These are phyloP conservation scores for Scaptomyza cyrtandrae DNA, from an alignment of 2,888 invertebrate genomes.

Conservation along the genomic window DNA sequence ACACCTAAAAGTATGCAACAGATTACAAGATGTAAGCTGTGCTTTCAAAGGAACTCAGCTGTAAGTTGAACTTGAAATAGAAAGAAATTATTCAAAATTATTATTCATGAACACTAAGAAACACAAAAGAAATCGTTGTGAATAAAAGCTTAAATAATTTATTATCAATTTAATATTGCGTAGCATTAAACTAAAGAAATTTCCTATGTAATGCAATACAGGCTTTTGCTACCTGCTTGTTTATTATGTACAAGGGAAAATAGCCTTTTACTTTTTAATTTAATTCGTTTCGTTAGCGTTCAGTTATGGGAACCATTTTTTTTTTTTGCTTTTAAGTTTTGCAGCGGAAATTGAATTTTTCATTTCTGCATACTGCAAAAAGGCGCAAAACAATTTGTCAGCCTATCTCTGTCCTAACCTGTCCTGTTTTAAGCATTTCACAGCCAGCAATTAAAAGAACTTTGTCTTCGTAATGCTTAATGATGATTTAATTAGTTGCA, in stretches of 20 bases:
- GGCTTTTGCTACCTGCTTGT: conserved; percentile 4
- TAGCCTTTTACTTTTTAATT: conserved; percentile 18
- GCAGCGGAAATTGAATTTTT: conserved; percentile 73
- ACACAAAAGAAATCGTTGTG: too few relatives aligned
- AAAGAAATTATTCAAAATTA: background rate
- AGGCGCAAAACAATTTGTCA: conserved; percentile 19
- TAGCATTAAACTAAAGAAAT: background rate
- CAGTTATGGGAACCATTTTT: conserved; percentile 19
- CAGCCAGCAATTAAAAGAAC: conserved; percentile 66
- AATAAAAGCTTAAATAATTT: too few relatives aligned
- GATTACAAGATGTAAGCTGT: background rate
- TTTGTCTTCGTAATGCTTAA: conserved; percentile 49
- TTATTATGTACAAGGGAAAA: conserved; percentile 31
- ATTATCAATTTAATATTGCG: too few relatives aligned
- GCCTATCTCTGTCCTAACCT: conserved; percentile 7
- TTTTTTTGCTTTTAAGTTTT: conserved; percentile 2
- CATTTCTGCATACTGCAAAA: conserved; percentile 29
- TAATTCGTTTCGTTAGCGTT: conserved; percentile 19
- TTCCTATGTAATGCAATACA: background rate
- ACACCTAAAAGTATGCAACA: conserved; percentile 24
- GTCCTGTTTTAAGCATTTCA: conserved; percentile 19
- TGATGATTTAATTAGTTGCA: conserved; percentile 79
- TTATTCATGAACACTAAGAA: too few relatives aligned
- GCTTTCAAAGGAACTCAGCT: background rate
- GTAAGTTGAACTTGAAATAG: background rate